Evolutionary conservation across 1,140 invertebrate species (phyloP), one percentile per base, ranked within the genome.

Genomic region (Sinella curviseta): DNA sequence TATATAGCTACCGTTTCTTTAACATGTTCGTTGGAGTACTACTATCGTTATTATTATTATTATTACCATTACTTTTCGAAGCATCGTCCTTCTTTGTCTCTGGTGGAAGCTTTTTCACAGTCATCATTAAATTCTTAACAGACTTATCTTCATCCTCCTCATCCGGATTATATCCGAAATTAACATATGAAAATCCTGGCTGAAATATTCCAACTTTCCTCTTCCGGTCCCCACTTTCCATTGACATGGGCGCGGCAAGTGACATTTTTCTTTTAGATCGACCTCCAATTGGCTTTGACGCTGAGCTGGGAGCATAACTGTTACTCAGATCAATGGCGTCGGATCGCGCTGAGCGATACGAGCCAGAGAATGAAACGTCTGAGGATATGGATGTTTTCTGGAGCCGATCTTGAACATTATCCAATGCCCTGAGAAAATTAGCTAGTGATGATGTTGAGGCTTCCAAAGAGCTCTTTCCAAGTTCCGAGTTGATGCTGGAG

Each of bases 121-220:
- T 60, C 24, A 14, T 12, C 57, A 60, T 60, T 26, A 60, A 48
- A 20, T 20, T 48, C 20, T 26, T 60, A 26, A 26, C 57, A 14
- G 31, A 14, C 8, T n/a, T n/a, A 33, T 30, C 28, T 16, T 70
- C 26, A 17, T 70, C 65, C 8, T 70, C 65, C 8, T 33, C 65
- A n/a, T 75, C 74, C 8, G 34, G 34, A 26, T 39, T 75, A 30
- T 17, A 82, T 55, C 76, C 81, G 67, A 79, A 79, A 30, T 81
- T 83, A 57, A 67, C 78, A 73, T 80, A 83, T 26, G 81, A 76
- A 76, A 83, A 83, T 17, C 74, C 80, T 20, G 80, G 80, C 48
- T 83, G 76, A 76, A 78, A 82, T 24, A 83, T 67, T 20, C 82
- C 82, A 77, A 82, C 73, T 77, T 82, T 83, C 65, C 82, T 65